Evolutionary conservation across 2,888 invertebrate species (phyloP).

Genomic region (Ferrisia virgata): DNA sequence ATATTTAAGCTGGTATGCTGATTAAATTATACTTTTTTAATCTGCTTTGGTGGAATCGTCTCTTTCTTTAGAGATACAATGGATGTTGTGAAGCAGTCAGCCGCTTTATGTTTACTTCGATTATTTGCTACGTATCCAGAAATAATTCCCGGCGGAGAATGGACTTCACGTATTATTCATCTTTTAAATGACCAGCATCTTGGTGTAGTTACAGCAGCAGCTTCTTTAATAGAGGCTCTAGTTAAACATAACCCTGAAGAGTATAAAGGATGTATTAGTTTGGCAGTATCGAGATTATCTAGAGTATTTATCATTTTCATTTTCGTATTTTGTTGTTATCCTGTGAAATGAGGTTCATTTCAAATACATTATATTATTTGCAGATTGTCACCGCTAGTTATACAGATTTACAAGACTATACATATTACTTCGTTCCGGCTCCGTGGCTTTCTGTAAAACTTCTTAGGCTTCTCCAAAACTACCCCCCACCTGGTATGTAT

Average conservation of each 20-base stretch:
- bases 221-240: constrained; percentile 94
- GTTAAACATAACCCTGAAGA: constrained; percentile 99
- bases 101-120: constrained; percentile 91
- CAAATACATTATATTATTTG: constrained; percentile 50
- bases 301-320: constrained; percentile 58
- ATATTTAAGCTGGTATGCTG: too few relatives aligned
- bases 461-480: constrained; percentile 92
- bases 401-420: constrained; percentile 98
- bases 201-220: constrained; percentile 98
- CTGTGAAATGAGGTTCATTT: neutral
- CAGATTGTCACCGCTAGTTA: constrained; percentile 98
- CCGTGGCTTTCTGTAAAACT: constrained; percentile 99
- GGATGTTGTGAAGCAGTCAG: constrained; percentile 99
- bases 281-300: constrained; percentile 95
- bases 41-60: neutral
- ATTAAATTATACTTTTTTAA: too few relatives aligned
- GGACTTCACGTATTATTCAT: constrained; percentile 98
- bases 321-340: neutral
- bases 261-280: constrained; percentile 97
- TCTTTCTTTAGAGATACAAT: constrained; percentile 78
- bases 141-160: constrained; percentile 94
- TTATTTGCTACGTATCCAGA: constrained; percentile 93
- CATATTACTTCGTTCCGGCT: constrained; percentile 99
- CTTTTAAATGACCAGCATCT: constrained; percentile 97
- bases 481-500: constrained; percentile 81